A percentile compares a stretch with the other conserved stretches of the same genome.
These are phyloP conservation scores for Pteropus alecto DNA, from an alignment of 2,113 vertebrate genomes.

Conservation along the genomic window DNA sequence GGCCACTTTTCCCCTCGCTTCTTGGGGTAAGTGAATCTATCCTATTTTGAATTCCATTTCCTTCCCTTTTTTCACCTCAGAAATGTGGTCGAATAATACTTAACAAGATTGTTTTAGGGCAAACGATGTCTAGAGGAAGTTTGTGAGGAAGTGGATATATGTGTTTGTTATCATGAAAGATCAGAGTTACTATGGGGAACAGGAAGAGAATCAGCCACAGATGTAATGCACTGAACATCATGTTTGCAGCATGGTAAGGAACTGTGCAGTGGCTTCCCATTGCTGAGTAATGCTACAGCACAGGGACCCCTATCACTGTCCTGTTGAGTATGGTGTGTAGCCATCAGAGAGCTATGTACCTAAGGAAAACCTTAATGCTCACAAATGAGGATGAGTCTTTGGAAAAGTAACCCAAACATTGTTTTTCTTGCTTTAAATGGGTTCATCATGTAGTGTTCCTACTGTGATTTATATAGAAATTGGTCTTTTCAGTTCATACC, in stretches of 20 bases:
- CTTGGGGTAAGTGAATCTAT: neutral
- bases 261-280: rapidly evolving
- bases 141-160: neutral
- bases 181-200: neutral
- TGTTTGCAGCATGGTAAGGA: neutral
- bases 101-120: neutral
- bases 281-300: rapidly evolving
- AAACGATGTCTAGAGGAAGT: neutral
- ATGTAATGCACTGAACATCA: rapidly evolving
- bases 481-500: neutral
- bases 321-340: neutral
- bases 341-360: neutral
- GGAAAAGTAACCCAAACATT: neutral
- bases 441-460: neutral
- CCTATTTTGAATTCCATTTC: neutral
- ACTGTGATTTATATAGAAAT: neutral
- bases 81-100: neutral
- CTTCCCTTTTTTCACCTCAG: neutral
- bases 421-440: conserved; percentile 20
- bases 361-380: neutral
- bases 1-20: neutral
- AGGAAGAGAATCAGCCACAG: neutral
- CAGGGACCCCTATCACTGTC: rapidly evolving
- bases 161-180: neutral
- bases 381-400: neutral